Evolutionary conservation across 1,140 invertebrate species (phyloP), one percentile per base, ranked within the genome.

Genomic region (Achatina immaculata): DNA sequence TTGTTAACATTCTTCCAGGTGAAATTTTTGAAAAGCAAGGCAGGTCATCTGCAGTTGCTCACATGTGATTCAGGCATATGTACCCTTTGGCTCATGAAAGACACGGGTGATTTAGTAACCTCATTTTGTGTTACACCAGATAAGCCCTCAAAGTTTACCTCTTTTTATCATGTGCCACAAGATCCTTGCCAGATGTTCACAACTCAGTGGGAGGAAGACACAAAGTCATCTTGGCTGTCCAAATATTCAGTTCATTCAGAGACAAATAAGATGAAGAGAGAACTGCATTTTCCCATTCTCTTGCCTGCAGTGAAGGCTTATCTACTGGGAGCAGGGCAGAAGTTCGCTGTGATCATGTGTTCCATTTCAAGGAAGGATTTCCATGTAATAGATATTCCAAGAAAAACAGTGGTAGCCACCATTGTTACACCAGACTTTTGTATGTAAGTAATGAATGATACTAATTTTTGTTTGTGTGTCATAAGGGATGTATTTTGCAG

Each of bases 291-390:
- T 65, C 74, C 58, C 16, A 76, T 76, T n/a, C n/a, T 55, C 3
- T 21, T 40, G 21, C 4, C 58, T 19, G 36, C 51, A 48, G 21
- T 78, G 2, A 78, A 68, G 36, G 76, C 76, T 19, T 78, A 68
- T 31, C 36, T 78, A 48, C 28, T 78, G n/a, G 76, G 76, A 78
- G 76, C 76, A 43, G 76, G 76, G 3, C 7, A 24, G 28, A 78
- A 62, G 65, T 78, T 78, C 45, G 76, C 76, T 31, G 76, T 78
- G 14, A 68, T 78, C 34, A 78, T 78, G 76, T 78, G 76, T 78
- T 78, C 76, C 6, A 78, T 78, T 28, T 78, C 76, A 21, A 66
- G 76, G 48, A 78, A 78, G 43, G 76, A 78, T 36, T 78, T 78
- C 36, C 51, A 78, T 68, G 65, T 78, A 0, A 43, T 78, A 11